Conservation (phyloP, 2,888 invertebrate genomes). For the Gymnocheta viridis region DNA sequence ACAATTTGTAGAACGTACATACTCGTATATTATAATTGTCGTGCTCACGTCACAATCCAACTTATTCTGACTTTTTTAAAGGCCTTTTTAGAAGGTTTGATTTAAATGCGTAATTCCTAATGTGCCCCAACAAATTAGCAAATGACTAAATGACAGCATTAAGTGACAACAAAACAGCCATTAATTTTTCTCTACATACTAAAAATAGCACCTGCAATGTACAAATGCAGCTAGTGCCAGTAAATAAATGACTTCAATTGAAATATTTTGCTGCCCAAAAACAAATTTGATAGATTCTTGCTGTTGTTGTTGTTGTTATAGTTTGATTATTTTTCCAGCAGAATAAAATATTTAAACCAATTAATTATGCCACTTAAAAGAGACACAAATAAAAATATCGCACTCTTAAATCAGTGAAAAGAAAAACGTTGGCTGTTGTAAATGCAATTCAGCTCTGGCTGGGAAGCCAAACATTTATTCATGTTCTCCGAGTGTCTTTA, state of each 20-base stretch:
- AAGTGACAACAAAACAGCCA: background rate
- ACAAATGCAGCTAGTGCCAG: background rate
- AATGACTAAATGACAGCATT: background rate
- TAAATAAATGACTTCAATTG: slow-evolving; percentile 43
- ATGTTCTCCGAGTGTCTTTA: background rate
- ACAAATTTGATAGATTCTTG: slow-evolving; percentile 25
- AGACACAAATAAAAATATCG: background rate
- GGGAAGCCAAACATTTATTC: slow-evolving; percentile 46
- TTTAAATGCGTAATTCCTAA: background rate
- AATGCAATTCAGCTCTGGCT: background rate
- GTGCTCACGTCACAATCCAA: too few relatives aligned
- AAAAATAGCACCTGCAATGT: background rate
- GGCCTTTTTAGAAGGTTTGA: too few relatives aligned
- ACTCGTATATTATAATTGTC: too few relatives aligned
- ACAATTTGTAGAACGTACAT: too few relatives aligned
- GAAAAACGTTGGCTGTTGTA: slow-evolving; percentile 4
- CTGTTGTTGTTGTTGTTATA: slow-evolving; percentile 9
- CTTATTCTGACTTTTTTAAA: too few relatives aligned
- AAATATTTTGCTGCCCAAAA: slow-evolving; percentile 20
- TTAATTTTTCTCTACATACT: background rate
- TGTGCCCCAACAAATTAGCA: background rate
- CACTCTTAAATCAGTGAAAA: background rate
- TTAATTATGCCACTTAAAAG: slow-evolving; percentile 46
- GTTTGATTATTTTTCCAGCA: background rate
- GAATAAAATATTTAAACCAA: slow-evolving; percentile 47